Evolutionary conservation across 2,113 vertebrate species (phyloP), one percentile per base, ranked within the genome.

Genomic region (Nesogale talazaci): DNA sequence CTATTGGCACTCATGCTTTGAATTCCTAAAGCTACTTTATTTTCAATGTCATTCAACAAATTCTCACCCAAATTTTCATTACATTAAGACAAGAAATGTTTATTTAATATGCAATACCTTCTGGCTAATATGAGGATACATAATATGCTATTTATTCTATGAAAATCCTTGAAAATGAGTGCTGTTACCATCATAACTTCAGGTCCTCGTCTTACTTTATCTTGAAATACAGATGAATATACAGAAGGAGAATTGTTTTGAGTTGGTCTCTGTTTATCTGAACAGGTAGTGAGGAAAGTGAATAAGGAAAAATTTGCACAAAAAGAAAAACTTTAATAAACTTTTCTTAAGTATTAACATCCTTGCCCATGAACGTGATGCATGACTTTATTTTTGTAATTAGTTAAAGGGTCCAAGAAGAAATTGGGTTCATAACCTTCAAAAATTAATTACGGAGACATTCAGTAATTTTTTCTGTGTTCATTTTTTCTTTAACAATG

Each of bases 401-500:
- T 91, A 88, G 65, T 90, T 76, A 85, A 94, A 75, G 69, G 14
- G n/a, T 31, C 17, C 72, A 63, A 82, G 29, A 83, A 78, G 81
- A 86, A 86, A 92, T 8, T 56, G 23, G 25, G 40, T 36, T 12
- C 57, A 70, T 83, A 94, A 85, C 22, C 59, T 93, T 95, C 46
- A 86, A 79, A 86, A 82, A 84, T 90, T 95, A 95, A 82, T 83
- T 91, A 76, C 78, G 56, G 22, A 79, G 59, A 14, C 40, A 56
- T 31, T 78, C 89, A 95, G 84, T 63, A 86, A 57, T 29, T 42
- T 83, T 80, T 91, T 88, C 89, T 74, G 75, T 89, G 36, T 11
- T 83, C 36, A 80, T n/a, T 95, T 94, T 36, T 63, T 65, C 90
- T 92, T 89, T 87, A 80, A 40, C 67, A 85, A 85, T 75, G 77